phyloP scores from a whole-genome alignment of 2,113 vertebrate genomes.

The Eudyptes chrysolophus region DNA sequence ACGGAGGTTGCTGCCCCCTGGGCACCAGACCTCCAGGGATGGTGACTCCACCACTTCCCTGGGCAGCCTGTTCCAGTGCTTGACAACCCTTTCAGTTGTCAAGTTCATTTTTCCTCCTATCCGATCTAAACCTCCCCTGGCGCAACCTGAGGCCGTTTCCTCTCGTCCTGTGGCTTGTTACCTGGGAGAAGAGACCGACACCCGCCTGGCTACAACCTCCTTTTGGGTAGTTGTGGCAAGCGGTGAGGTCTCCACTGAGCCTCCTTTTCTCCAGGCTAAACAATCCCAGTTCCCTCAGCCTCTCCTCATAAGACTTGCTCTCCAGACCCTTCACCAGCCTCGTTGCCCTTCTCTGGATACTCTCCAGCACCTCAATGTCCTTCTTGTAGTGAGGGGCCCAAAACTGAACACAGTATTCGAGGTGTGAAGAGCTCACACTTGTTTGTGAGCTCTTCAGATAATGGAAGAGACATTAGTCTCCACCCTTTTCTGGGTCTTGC shows the following conservation, averaged over 20 bases:
- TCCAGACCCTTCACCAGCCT: background rate
- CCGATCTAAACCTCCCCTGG: background rate
- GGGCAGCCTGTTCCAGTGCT: background rate
- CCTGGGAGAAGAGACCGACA: background rate
- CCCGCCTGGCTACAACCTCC: no score
- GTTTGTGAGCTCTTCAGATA: background rate
- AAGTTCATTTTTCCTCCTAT: background rate
- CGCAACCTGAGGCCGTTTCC: background rate
- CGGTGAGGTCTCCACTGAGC: background rate
- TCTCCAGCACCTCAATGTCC: background rate
- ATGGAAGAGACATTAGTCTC: background rate
- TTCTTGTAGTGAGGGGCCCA: background rate
- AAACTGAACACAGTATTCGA: background rate
- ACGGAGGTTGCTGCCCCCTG: background rate
- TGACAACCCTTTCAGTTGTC: no score
- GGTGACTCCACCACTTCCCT: background rate
- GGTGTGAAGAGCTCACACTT: background rate
- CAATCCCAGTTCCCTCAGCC: background rate
- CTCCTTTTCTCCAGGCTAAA: background rate
- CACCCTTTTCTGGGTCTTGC: slow-evolving; percentile 7
- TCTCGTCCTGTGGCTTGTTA: background rate
- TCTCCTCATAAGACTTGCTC: background rate
- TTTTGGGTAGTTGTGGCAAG: background rate
- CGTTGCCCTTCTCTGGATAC: background rate
- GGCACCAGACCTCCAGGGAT: background rate